Conservation (phyloP, 2,113 vertebrate genomes). For the Glareola pratincola region DNA sequence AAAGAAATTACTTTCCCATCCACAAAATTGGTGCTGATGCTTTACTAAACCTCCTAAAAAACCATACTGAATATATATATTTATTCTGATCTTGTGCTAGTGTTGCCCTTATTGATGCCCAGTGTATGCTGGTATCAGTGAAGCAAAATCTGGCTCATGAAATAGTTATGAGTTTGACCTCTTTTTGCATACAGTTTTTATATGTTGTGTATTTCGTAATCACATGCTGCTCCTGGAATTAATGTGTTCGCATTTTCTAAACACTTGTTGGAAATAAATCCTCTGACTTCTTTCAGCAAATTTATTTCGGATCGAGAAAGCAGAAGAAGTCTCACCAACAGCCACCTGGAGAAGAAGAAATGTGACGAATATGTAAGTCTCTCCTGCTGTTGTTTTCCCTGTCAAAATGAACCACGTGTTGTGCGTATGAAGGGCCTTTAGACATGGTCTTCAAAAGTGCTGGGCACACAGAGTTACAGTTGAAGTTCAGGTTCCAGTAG, state of each 20-base stretch:
- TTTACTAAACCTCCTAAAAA: background rate
- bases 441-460: background rate
- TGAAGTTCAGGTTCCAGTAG: background rate
- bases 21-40: background rate
- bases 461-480: background rate
- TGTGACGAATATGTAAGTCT: slow-evolving; percentile 79
- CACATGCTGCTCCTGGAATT: background rate
- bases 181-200: background rate
- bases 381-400: background rate
- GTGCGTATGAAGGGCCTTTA: background rate
- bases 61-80: background rate
- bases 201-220: background rate
- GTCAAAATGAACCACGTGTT: background rate
- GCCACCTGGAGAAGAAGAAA: slow-evolving; percentile 80
- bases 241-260: background rate
- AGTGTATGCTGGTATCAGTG: background rate
- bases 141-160: background rate
- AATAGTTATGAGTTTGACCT: background rate
- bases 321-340: slow-evolving; percentile 79
- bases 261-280: background rate
- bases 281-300: slow-evolving; percentile 73
- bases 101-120: background rate
- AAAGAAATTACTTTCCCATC: background rate
- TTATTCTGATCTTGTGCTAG: background rate
- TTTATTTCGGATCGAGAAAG: slow-evolving; percentile 81